Conservation (phyloP, 2,797 vertebrate genomes). For the Megalops cyprinoides region DNA sequence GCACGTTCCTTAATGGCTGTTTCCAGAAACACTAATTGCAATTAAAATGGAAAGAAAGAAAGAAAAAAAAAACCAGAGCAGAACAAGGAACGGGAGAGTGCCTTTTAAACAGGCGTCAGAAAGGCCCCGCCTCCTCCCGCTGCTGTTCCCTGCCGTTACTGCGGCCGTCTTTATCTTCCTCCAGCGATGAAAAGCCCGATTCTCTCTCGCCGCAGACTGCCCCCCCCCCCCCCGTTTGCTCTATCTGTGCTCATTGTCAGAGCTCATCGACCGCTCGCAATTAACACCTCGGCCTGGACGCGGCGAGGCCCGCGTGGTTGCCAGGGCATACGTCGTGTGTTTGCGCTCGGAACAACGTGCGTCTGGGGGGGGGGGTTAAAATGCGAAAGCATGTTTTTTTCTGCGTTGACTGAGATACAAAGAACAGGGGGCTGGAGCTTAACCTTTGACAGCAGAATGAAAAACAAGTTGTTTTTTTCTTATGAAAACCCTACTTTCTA, state of each 20-base stretch:
- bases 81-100: too few relatives aligned
- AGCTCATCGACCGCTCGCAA: conserved; percentile 21
- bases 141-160: background rate
- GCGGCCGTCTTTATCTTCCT: background rate
- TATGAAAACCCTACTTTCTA: too few relatives aligned
- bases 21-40: background rate
- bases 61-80: too few relatives aligned
- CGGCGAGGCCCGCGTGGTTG: background rate
- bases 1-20: background rate
- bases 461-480: too few relatives aligned
- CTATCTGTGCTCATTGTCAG: background rate
- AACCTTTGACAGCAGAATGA: too few relatives aligned
- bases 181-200: background rate
- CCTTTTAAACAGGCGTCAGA: background rate
- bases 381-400: too few relatives aligned
- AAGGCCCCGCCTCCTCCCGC: background rate
- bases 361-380: too few relatives aligned
- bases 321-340: background rate
- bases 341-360: too few relatives aligned
- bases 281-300: background rate
- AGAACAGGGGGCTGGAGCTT: too few relatives aligned
- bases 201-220: background rate
- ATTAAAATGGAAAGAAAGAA: background rate
- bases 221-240: background rate
- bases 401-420: too few relatives aligned